Evolutionary conservation across 2,888 invertebrate genomes (phyloP).

Genomic region (Altica lythri): DNA sequence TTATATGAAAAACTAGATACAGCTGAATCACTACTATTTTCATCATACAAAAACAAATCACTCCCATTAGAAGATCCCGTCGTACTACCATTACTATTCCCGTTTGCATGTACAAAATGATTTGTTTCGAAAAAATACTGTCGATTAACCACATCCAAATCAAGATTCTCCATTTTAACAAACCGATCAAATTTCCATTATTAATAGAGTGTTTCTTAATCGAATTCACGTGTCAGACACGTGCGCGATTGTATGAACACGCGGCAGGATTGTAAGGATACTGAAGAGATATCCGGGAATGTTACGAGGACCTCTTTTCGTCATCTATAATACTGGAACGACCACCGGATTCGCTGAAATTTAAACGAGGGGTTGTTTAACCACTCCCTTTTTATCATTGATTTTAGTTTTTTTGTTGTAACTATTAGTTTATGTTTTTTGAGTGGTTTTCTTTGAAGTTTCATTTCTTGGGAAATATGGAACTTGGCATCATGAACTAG

Average conservation of each 20-base stretch:
- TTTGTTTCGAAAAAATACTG: slow-evolving; percentile 66
- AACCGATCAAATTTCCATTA: no score
- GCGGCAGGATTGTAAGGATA: slow-evolving; percentile 41
- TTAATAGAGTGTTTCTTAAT: slow-evolving; percentile 18
- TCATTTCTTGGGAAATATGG: no score
- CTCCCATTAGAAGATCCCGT: slow-evolving; percentile 67
- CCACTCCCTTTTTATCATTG: slow-evolving; percentile 36
- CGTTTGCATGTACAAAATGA: slow-evolving; percentile 57
- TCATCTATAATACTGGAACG: slow-evolving; percentile 25
- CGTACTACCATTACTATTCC: slow-evolving; percentile 61
- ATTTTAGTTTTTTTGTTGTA: no score
- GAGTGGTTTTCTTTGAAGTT: no score
- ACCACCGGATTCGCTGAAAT: slow-evolving; percentile 42
- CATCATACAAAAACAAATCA: slow-evolving; percentile 72
- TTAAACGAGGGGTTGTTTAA: slow-evolving; percentile 28
- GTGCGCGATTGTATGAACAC: slow-evolving; percentile 43
- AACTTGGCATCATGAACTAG: no score
- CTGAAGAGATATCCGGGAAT: slow-evolving; percentile 44
- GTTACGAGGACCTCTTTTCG: slow-evolving; percentile 31
- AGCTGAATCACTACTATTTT: slow-evolving; percentile 64
- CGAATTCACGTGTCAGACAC: slow-evolving; percentile 35
- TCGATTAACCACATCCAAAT: slow-evolving; percentile 69
- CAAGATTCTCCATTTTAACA: slow-evolving; percentile 72
- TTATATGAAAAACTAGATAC: slow-evolving; percentile 74
- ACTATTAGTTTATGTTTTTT: no score